These are phyloP conservation scores for Blomia tropicalis DNA, from an alignment of 2,888 invertebrate species.

Conservation along the genomic window DNA sequence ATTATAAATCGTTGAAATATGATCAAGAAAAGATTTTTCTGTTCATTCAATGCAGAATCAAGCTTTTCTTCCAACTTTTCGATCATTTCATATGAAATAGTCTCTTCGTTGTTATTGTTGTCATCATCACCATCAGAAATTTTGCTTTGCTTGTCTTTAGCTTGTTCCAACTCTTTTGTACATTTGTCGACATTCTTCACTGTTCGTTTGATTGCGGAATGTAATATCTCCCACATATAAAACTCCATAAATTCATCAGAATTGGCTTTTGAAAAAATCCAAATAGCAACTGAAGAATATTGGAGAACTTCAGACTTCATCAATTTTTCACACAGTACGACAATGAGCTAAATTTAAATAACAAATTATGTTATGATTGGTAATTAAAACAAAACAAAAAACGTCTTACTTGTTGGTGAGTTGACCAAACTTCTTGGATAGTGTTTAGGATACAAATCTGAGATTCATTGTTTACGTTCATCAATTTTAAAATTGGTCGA, in stretches of 20 bases:
- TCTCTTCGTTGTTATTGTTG: slow-evolving; percentile 38
- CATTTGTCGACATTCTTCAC: slow-evolving; percentile 80
- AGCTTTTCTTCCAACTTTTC: slow-evolving; percentile 88
- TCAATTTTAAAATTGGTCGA: slow-evolving; percentile 45
- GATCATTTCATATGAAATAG: slow-evolving; percentile 62
- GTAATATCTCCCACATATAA: slow-evolving; percentile 91
- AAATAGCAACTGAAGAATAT: slow-evolving; percentile 89
- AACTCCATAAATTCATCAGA: slow-evolving; percentile 67
- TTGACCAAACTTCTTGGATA: slow-evolving; percentile 84
- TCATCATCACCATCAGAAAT: slow-evolving; percentile 29
- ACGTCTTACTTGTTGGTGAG: slow-evolving; percentile 54
- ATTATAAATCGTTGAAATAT: slow-evolving; percentile 96
- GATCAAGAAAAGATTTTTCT: slow-evolving; percentile 87
- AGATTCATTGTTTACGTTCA: slow-evolving; percentile 84
- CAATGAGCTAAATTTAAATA: slow-evolving; percentile 57
- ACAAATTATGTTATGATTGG: no score
- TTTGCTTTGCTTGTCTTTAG: slow-evolving; percentile 64
- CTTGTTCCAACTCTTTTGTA: slow-evolving; percentile 55
- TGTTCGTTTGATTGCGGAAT: slow-evolving; percentile 88
- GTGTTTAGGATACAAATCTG: slow-evolving; percentile 82
- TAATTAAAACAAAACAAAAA: slow-evolving; percentile 4
- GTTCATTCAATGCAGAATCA: slow-evolving; percentile 85
- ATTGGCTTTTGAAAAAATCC: slow-evolving; percentile 94
- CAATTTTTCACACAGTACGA: slow-evolving; percentile 87
- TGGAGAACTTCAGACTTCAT: slow-evolving; percentile 92